phyloP scores from a whole-genome alignment of 1,140 invertebrate genomes.

The Zaprionus lachaisei region DNA sequence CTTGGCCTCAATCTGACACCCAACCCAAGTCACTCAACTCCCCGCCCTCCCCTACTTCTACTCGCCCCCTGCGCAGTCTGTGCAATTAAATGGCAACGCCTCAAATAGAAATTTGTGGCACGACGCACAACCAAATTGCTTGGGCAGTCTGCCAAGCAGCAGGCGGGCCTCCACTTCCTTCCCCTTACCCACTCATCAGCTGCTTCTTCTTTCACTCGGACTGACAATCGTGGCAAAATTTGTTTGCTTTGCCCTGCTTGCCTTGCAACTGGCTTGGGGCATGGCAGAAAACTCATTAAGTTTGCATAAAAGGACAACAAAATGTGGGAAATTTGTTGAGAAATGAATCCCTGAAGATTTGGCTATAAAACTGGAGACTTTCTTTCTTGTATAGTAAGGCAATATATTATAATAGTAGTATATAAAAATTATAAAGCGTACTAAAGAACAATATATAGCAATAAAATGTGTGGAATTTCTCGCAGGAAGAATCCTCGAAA shows the following conservation, averaged over 20 bases:
- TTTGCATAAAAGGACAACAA: slow-evolving; percentile 8
- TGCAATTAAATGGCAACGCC: slow-evolving; percentile 75
- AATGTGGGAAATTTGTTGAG: not conserved
- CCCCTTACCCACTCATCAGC: not conserved
- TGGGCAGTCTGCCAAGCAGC: slow-evolving; percentile 64
- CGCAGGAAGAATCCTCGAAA: no score
- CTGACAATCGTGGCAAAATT: slow-evolving; percentile 22
- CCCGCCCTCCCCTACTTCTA: not conserved
- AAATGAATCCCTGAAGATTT: not conserved
- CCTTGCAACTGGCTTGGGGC: not conserved
- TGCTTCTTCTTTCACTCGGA: not conserved
- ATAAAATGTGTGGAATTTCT: no score
- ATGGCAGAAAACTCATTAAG: slow-evolving; percentile 25
- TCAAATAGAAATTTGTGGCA: slow-evolving; percentile 61
- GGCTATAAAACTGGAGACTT: slow-evolving; percentile 1
- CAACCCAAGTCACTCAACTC: slow-evolving; percentile 22
- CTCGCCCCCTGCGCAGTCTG: not conserved
- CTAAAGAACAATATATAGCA: no score
- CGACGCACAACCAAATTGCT: slow-evolving; percentile 42
- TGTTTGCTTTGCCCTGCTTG: slow-evolving; percentile 27
- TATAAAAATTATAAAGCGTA: not conserved
- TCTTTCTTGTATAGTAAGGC: not conserved
- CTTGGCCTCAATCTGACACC: slow-evolving; percentile 28
- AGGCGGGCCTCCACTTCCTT: slow-evolving; percentile 2
- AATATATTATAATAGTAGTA: not conserved